Base-by-base conservation (phyloP, 2,113 vertebrate genomes). In the Cyprichromis sp. region DNA sequence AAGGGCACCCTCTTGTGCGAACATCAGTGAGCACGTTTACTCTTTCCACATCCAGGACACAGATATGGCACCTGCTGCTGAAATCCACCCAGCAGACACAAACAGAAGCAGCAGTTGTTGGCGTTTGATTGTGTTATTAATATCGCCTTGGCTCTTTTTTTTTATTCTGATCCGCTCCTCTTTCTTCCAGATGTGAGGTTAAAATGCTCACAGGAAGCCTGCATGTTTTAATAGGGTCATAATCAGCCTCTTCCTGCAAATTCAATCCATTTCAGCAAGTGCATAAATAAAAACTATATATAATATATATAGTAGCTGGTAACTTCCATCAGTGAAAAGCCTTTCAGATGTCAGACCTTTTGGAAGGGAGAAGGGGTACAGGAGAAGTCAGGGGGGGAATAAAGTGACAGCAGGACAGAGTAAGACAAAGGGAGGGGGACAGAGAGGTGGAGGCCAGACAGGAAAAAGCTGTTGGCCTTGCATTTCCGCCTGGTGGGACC, bases 401-500 rank as follows among this genome's bases (percentile, higher is more conserved):
- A 91, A 81, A 87, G 86, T 87, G 89, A 93, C 92, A 94, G 89
- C 86, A 83, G 91, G 91, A 92, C 81, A 2, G 89, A 92, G 85
- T 26, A 86, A 87, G 81, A 91, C 91, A 91, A 91, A 92, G 87
- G 53, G 86, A 68, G 76, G 42, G 86, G 52, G 93, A 84, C 63
- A n/a, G 55, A 86, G 87, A 92, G 87, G 88, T 82, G 87, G 86
- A 91, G 73, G 82, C 90, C 50, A 45, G 93, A 95, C 93, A 95
- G 93, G 92, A 94, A 95, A 95, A 95, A 94, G 95, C 95, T 93
- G 95, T 95, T 95, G 94, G 93, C 90, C 90, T 94, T 91, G 90
- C 94, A 89, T 96, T 95, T 96, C 95, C 90, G 92, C 95, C 93
- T 89, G 91, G 93, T 94, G 95, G 95, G 94, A 95, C 95, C 95